Conservation (phyloP, 2,888 invertebrate genomes). For the Hyposoter dolosus region DNA sequence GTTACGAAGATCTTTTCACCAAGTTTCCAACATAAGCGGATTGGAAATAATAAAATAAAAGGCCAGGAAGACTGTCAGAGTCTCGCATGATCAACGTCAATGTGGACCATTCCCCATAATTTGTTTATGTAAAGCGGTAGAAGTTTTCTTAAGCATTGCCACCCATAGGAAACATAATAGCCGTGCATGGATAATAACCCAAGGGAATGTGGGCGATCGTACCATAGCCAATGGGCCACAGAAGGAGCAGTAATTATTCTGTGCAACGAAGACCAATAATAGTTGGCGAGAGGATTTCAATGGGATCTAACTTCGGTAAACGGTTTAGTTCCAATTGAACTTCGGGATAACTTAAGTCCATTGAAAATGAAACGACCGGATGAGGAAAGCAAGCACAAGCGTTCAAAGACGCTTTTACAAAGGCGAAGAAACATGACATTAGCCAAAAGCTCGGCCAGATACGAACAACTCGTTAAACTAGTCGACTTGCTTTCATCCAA, state of each 20-base stretch:
- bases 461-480: conserved; percentile 2
- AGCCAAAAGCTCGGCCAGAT: conserved; percentile 1
- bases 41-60: neutral
- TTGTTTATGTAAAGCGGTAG: conserved; percentile 52
- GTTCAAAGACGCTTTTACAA: conserved; percentile 30
- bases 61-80: neutral
- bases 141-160: conserved; percentile 50
- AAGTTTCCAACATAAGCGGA: neutral
- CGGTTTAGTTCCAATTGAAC: conserved; percentile 82
- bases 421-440: conserved; percentile 30
- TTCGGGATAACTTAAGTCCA: conserved; percentile 74
- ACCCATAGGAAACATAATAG: conserved; percentile 35
- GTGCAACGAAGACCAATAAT: conserved; percentile 79
- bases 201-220: conserved; percentile 53
- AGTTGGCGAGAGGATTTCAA: conserved; percentile 80
- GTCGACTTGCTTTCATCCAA: neutral
- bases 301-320: conserved; percentile 77
- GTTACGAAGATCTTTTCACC: neutral
- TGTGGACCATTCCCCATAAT: neutral
- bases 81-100: neutral
- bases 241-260: conserved; percentile 79
- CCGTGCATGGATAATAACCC: conserved; percentile 30
- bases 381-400: conserved; percentile 39
- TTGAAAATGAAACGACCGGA: conserved; percentile 74
- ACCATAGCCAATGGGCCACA: conserved; percentile 49